Evolutionary conservation across 1,140 invertebrate species (phyloP).

Genomic region (Pseudomyrmex dendroicus): DNA sequence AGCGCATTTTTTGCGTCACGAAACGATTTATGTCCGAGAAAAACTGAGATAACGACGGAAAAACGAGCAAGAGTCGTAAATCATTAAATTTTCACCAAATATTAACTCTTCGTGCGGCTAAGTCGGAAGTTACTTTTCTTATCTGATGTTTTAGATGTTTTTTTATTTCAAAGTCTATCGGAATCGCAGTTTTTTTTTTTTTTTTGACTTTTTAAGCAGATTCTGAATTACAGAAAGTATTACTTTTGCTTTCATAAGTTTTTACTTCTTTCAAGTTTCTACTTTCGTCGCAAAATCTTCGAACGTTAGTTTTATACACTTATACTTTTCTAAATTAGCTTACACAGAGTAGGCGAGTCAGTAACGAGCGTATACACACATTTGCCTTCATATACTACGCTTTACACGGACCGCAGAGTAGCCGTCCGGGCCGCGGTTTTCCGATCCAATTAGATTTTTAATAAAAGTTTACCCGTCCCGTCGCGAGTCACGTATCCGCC

Average conservation of each 20-base stretch:
- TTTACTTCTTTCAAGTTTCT: background rate
- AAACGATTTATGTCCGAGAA: constrained; percentile 12
- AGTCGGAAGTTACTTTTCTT: constrained; percentile 1
- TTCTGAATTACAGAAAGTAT: background rate
- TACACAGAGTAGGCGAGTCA: background rate
- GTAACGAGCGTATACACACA: background rate
- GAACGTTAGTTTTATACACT: background rate
- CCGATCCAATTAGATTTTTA: constrained; percentile 79
- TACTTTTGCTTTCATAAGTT: background rate
- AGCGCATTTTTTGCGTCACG: background rate
- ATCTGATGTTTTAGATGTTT: background rate
- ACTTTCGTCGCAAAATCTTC: background rate
- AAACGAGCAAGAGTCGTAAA: background rate
- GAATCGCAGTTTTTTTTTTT: background rate
- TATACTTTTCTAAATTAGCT: background rate
- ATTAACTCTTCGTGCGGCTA: background rate
- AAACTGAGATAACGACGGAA: background rate
- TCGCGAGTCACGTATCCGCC: constrained; percentile 67
- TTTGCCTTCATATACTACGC: background rate
- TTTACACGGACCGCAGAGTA: constrained; percentile 42
- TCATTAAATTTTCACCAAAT: background rate
- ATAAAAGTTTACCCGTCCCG: constrained; percentile 77
- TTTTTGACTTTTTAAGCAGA: background rate
- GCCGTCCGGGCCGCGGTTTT: constrained; percentile 64
- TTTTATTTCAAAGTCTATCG: background rate